Percentiles rank a stretch among this genome's conserved stretches.
Evolutionary conservation across 2,888 invertebrate species (phyloP).

Genomic region (Anthophora plumipes): DNA sequence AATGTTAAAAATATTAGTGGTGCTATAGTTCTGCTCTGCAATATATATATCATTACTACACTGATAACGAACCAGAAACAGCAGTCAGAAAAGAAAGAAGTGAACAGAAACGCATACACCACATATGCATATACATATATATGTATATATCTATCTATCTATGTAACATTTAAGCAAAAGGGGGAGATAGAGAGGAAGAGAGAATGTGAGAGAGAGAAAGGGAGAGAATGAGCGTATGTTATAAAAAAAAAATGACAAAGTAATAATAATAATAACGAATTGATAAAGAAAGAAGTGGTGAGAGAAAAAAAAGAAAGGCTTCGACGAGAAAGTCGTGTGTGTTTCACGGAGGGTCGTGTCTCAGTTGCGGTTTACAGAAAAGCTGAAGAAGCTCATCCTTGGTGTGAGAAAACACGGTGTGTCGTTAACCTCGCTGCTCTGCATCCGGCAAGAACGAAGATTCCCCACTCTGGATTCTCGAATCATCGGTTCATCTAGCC

Average conservation of each 20-base stretch:
- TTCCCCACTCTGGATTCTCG: conserved; percentile 59
- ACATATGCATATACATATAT: conserved; percentile 51
- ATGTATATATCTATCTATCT: conserved; percentile 51
- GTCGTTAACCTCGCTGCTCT: conserved; percentile 6
- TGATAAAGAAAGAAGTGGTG: conserved; percentile 11
- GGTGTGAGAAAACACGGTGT: background rate
- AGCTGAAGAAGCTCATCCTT: conserved; percentile 34
- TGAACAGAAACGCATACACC: conserved; percentile 24
- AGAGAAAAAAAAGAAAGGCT: background rate
- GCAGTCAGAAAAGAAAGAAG: conserved; percentile 1
- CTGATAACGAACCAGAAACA: conserved; percentile 16
- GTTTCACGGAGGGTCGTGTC: conserved; percentile 41
- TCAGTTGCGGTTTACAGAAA: conserved; percentile 57
- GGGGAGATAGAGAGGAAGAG: conserved; percentile 5
- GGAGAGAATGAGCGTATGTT: conserved; percentile 20
- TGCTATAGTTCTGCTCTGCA: too few relatives aligned
- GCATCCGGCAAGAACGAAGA: conserved; percentile 72
- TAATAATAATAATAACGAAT: conserved; percentile 8
- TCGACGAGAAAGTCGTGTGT: conserved; percentile 15
- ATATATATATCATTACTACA: conserved; percentile 14
- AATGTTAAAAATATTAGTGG: too few relatives aligned
- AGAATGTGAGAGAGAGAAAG: background rate
- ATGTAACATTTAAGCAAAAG: conserved; percentile 50
- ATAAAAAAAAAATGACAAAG: conserved; percentile 1
- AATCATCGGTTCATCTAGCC: conserved; percentile 72